These are phyloP conservation scores for Nomada fucata DNA, from an alignment of 2,888 invertebrate genomes.

Conservation along the genomic window DNA sequence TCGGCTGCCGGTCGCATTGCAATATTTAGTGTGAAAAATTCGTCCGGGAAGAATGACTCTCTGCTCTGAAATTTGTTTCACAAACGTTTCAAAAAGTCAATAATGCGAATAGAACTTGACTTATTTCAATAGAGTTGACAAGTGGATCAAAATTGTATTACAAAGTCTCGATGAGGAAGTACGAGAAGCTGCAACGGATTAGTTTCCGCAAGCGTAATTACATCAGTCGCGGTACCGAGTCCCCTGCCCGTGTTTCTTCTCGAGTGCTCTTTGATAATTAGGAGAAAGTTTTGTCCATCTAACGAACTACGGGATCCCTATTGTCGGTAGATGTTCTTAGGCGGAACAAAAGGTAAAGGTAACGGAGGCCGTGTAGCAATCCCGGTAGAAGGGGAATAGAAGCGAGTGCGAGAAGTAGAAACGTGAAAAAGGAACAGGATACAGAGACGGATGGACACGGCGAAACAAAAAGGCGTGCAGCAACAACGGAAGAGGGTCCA, in stretches of 20 bases:
- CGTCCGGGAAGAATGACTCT: background rate
- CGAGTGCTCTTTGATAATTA: conserved; percentile 63
- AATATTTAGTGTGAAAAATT: background rate
- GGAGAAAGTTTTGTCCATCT: conserved; percentile 56
- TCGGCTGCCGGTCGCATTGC: background rate
- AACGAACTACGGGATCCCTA: conserved; percentile 54
- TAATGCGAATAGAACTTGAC: background rate
- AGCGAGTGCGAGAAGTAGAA: background rate
- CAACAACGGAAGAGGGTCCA: conserved; percentile 4
- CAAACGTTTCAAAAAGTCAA: background rate
- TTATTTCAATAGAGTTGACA: conserved; percentile 13
- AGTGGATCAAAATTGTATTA: conserved; percentile 31
- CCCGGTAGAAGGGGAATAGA: background rate
- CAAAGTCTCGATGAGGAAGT: conserved; percentile 34
- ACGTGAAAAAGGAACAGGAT: background rate
- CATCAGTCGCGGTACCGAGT: conserved; percentile 27
- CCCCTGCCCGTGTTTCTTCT: conserved; percentile 40
- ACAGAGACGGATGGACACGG: conserved; percentile 15
- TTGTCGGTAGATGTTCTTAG: conserved; percentile 26
- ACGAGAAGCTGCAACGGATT: conserved; percentile 38
- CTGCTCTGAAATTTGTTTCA: background rate
- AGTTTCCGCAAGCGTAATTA: conserved; percentile 56
- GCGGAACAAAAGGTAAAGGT: conserved; percentile 28
- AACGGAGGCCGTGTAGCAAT: background rate
- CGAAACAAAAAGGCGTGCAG: conserved; percentile 15